Base-by-base conservation (phyloP, 2,113 vertebrate species). In the Chaetorhynchus papuensis region DNA sequence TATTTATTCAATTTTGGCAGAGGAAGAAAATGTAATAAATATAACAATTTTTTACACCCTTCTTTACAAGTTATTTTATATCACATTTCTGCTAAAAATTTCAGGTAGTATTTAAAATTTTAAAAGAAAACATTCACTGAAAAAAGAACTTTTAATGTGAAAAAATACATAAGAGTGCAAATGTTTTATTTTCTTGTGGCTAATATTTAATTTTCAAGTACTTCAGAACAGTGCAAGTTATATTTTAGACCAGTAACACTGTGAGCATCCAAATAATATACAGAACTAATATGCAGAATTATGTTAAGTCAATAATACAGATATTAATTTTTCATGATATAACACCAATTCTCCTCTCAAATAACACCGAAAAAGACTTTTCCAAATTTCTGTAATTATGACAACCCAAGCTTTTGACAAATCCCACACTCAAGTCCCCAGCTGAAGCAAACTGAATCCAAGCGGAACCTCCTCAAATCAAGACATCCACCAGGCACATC, bases 1-100 rank as follows among this genome's bases (percentile, higher is more conserved):
- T 23, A 47, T 97, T 95, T 95, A 92, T 92, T 95, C 7, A 22
- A 26, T 78, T 96, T 80, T 49, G 81, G 72, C 41, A 93, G 35
- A 70, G 21, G 14, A 80, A 84, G 41, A 79, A 92, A 90, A 81
- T 2, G 21, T 23, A 91, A 92, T 93, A 93, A 93, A 88, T 81
- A 50, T 4, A 53, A 63, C 13, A n/a, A 45, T 16, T 89, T 72
- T 57, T 79, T 61, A 76, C 20, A 75, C 1, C 4, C 9, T 44
- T 69, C 35, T 91, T 88, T 56, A 90, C 8, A 95, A 75, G 15
- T 35, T 65, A 54, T 65, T 89, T 80, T 65, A 61, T 4, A 64
- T 54, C 8, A 78, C 6, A 76, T 4, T 66, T 81, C 37, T 52
- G 10, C 22, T 87, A 70, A 39, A 56, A 47, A 56, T 17, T 65